Base-by-base conservation (phyloP, 1,140 invertebrate genomes). In the Cepaea nemoralis region DNA sequence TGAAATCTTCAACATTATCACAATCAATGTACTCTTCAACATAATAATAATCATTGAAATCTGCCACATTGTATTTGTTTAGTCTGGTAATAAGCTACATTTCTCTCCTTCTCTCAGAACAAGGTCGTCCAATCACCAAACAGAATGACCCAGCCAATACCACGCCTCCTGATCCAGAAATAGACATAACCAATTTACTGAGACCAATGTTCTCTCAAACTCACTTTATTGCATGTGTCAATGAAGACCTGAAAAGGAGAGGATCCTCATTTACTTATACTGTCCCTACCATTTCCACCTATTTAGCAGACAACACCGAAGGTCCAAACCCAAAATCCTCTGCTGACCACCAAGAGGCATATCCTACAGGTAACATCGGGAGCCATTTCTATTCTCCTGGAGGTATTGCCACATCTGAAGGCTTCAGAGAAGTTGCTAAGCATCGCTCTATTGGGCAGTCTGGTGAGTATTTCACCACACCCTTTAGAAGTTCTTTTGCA, bases 121-220 rank as follows among this genome's bases (percentile, higher is more conserved):
- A 66, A 78, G 33, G 76, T n/a, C 55, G 76, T n/a, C 55, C 76
- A 1, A 67, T 78, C 10, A 78, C 31, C 42, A 45, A 45, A 8
- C 42, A 45, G 42, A 45, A 45, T 59, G 75, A 48, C 71, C 8
- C 71, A 12, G 35, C 8, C 31, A 77, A 63, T 31, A 10, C 42
- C 42, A 45, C 42, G 19, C 19, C 42, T 8, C 19, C 42, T 10
- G 8, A 8, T 10, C 42, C 8, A 19, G 19, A 45, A 45, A 45
- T 45, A 19, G 8, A 10, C 42, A 40, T 35, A 45, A 45, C 8
- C 22, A 67, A 24, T 48, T 78, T 2, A 42, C 5, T 40, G 76
- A 78, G 10, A n/a, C n/a, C 2, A 50, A 14, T 66, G 33, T 48
- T 33, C 59, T 67, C 55, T 67, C 27, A 37, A 39, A 31, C 0